Percentiles rank a stretch among this genome's conserved stretches.
phyloP scores from a whole-genome alignment of 2,113 vertebrate species.

The Nothobranchius kuhntae region DNA sequence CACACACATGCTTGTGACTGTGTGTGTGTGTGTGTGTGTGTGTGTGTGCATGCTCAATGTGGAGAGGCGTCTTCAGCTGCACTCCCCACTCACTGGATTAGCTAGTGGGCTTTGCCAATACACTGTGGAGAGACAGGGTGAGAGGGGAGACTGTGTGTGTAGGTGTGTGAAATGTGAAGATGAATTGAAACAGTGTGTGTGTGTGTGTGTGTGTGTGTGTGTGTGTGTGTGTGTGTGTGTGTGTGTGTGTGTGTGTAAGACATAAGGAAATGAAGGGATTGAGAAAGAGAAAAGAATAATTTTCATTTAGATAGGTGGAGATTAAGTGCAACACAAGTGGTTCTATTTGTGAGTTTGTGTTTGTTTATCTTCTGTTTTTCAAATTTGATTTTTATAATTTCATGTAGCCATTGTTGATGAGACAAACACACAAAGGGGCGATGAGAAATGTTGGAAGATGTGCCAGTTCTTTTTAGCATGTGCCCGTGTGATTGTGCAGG shows the following conservation, averaged over 20 bases:
- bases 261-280: not conserved
- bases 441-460: constrained; percentile 26
- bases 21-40: not conserved
- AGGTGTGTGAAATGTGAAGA: constrained; percentile 9
- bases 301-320: constrained; percentile 22
- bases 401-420: constrained; percentile 29
- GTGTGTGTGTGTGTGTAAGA: constrained; percentile 3
- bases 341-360: constrained; percentile 3
- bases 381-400: constrained; percentile 47
- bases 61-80: constrained; percentile 47
- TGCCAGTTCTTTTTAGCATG: constrained; percentile 9
- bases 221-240: constrained; percentile 6
- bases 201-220: constrained; percentile 6
- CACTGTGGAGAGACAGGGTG: constrained; percentile 26
- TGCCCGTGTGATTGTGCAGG: not conserved
- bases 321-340: constrained; percentile 8
- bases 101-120: constrained; percentile 58
- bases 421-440: constrained; percentile 13
- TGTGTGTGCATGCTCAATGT: constrained; percentile 24
- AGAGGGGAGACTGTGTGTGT: constrained; percentile 7
- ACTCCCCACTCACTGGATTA: constrained; percentile 67
- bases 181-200: not conserved
- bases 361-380: constrained; percentile 5
- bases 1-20: no score
- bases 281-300: constrained; percentile 2